These are phyloP conservation scores for Xenopus tropicalis DNA, from an alignment of 2,113 vertebrate genomes.

Conservation along the genomic window DNA sequence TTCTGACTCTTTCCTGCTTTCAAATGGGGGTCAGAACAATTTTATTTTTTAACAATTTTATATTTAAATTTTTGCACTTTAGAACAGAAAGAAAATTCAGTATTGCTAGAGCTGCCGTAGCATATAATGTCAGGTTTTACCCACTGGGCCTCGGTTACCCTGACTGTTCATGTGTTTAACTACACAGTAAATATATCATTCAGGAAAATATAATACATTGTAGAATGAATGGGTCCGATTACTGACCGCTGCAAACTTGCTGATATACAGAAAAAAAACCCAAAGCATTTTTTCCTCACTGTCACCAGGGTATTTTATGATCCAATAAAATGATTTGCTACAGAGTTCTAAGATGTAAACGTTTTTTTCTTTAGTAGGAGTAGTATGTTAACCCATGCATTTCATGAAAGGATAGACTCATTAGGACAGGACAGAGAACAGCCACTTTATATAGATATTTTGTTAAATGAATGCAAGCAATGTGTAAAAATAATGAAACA, in stretches of 20 bases:
- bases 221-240: background rate
- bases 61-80: too few species aligned
- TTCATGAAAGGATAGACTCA: background rate
- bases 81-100: too few species aligned
- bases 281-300: background rate
- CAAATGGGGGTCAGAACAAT: too few species aligned
- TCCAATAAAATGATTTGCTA: slow-evolving; percentile 8
- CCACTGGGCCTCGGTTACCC: background rate
- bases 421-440: slow-evolving; percentile 46
- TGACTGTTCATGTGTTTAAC: background rate
- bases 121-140: background rate
- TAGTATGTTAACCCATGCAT: background rate
- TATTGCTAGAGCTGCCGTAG: background rate
- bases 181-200: background rate
- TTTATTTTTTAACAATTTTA: too few species aligned
- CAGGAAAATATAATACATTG: background rate
- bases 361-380: background rate
- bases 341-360: background rate
- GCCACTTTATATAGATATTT: slow-evolving; percentile 52
- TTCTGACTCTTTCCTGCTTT: too few species aligned
- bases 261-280: background rate
- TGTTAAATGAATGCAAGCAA: slow-evolving; percentile 60
- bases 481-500: slow-evolving; percentile 53
- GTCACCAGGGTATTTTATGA: slow-evolving; percentile 8
- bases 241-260: background rate